Base-by-base conservation (phyloP, 2,113 vertebrate species). In the Syngnathoides biaculeatus region DNA sequence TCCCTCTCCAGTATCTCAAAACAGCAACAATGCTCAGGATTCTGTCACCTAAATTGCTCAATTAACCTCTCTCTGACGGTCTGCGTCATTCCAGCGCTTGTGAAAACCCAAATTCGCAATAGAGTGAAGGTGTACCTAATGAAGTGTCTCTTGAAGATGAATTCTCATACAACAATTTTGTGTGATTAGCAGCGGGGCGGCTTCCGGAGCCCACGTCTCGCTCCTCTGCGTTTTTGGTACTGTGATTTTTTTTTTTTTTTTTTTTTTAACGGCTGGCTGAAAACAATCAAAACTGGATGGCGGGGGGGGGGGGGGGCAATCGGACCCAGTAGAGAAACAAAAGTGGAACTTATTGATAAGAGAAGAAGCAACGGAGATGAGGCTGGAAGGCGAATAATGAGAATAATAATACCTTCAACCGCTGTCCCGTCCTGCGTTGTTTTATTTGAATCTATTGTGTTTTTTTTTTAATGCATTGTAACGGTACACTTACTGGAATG, bases 221-320 rank as follows among this genome's bases (percentile, higher is more conserved):
- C 63, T 65, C 26, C 63, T 62, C 69, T 82, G 75, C 79, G 82
- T 80, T 74, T 67, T 68, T 17, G 40, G 72, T 76, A 73, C 38
- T 62, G 73, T 64, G 60, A 35, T 35, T 35, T 35, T 3, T 35
- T 35, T n/a, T n/a, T n/a, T n/a, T n/a, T n/a, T n/a, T n/a, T n/a
- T n/a, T n/a, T n/a, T n/a, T n/a, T n/a, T n/a, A n/a, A 69, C 80
- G 52, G 61, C 65, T 75, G 55, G 70, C 75, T 75, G 80, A 69
- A 74, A 79, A 73, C 74, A 73, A 68, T 69, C 73, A 43, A 71
- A 77, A 72, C 62, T 69, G 66, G n/a, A n/a, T n/a, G n/a, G n/a
- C n/a, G n/a, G n/a, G n/a, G n/a, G n/a, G n/a, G n/a, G n/a, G n/a
- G 19, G 66, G 15, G 72, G 79, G 79, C 72, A 77, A 79, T 87